Percentiles rank a stretch among this genome's conserved stretches.
These are phyloP conservation scores for Uloborus diversus DNA, from an alignment of 1,140 invertebrate species.

Conservation along the genomic window DNA sequence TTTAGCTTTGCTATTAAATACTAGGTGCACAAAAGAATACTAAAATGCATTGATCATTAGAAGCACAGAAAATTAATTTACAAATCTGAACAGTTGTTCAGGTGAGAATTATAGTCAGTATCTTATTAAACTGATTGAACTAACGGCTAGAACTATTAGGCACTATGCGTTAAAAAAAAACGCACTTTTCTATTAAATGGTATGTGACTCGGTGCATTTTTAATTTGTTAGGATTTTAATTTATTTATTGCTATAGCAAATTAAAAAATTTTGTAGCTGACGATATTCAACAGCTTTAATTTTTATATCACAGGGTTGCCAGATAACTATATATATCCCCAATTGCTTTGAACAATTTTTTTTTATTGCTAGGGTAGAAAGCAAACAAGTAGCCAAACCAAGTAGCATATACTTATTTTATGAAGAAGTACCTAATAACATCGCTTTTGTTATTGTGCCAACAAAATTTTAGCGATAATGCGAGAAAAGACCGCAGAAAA, in stretches of 20 bases:
- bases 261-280: not conserved
- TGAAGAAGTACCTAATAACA: too few relatives aligned
- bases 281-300: not conserved
- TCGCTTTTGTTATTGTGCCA: too few relatives aligned
- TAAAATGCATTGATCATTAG: not conserved
- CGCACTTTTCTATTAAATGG: not conserved
- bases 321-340: too few relatives aligned
- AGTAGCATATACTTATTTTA: too few relatives aligned
- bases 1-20: not conserved
- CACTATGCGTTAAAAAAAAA: not conserved
- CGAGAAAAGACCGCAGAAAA: too few relatives aligned
- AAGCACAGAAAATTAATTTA: not conserved
- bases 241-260: not conserved
- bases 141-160: not conserved
- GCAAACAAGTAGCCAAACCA: too few relatives aligned
- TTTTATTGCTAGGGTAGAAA: too few relatives aligned
- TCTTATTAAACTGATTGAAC: not conserved
- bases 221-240: not conserved
- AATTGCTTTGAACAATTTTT: too few relatives aligned
- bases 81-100: not conserved
- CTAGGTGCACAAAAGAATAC: not conserved
- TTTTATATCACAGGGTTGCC: not conserved
- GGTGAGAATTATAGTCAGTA: not conserved
- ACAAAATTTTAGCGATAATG: too few relatives aligned
- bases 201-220: not conserved